These are phyloP conservation scores for Thalassaphorura encarpata DNA, from an alignment of 1,140 invertebrate genomes.

Conservation along the genomic window DNA sequence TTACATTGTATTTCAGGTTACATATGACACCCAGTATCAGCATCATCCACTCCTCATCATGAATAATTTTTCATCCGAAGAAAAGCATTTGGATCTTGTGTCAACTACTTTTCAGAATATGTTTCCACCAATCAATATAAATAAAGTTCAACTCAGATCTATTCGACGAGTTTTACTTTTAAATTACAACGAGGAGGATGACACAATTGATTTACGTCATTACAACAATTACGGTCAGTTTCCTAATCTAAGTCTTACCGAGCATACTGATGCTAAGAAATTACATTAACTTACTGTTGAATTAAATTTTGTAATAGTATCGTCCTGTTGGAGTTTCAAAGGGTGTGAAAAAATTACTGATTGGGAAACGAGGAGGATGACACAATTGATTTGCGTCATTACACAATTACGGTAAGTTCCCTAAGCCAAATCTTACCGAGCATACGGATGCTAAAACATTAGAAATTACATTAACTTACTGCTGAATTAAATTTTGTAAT, in stretches of 20 bases:
- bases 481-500: conserved; percentile 13
- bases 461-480: too few relatives aligned
- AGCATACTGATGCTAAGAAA: not conserved
- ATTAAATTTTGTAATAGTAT: conserved; percentile 27
- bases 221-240: conserved; percentile 65
- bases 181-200: conserved; percentile 78
- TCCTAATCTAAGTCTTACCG: not conserved
- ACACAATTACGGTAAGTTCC: conserved; percentile 62
- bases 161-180: conserved; percentile 80
- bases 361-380: conserved; percentile 61
- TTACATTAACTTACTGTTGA: not conserved
- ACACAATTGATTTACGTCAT: conserved; percentile 84
- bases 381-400: conserved; percentile 85
- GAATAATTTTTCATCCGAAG: conserved; percentile 81
- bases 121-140: conserved; percentile 94
- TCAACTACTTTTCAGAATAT: conserved; percentile 95
- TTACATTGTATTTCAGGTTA: conserved; percentile 44
- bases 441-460: too few relatives aligned
- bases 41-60: conserved; percentile 81
- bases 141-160: conserved; percentile 74
- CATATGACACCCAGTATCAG: conserved; percentile 69
- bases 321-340: conserved; percentile 78
- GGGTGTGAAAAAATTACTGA: conserved; percentile 84
- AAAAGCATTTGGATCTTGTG: conserved; percentile 79
- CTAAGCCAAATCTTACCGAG: not conserved